Evolutionary conservation across 2,888 invertebrate genomes (phyloP), one percentile per base, ranked within the genome.

Genomic region (Adelognathus sp.): DNA sequence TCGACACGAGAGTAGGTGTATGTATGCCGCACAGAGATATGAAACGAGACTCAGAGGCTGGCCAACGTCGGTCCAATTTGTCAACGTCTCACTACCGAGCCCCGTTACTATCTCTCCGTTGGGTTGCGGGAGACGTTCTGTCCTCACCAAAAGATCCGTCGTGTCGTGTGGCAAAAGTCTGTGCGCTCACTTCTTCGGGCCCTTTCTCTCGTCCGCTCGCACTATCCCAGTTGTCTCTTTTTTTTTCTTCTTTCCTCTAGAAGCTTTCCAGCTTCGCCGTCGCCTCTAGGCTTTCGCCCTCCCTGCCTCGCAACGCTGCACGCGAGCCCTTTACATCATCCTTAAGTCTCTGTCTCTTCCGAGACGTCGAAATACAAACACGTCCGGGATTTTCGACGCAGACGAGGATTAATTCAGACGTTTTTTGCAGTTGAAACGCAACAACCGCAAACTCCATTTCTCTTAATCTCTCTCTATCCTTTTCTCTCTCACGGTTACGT

Each of bases 251-350:
- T 69, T 18, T 39, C 18, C 24, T 52, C 46, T 27, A n/a, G n/a
- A 52, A 66, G 50, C 50, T 54, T 64, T 33, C 21, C 64, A 50
- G 11, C 11, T 58, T 66, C 33, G 24, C 56, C 14, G 64, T 56
- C 52, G 44, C 36, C 66, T 7, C 36, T 3, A 33, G 52, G 74
- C 54, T 79, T 46, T 52, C 66, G 27, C 27, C 46, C 54, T 33
- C 70, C 44, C 63, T 54, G 60, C 27, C n/a, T n/a, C 69, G 50
- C 14, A 60, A 74, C 56, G 67, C 76, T n/a, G n/a, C 79, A 81
- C 79, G 81, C 67, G 56, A 64, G 46, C 66, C 73, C 76, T 76
- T 80, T 80, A 77, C 67, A 81, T 81, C 81, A 81, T 80, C 71
- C 80, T 80, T 77, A 71, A 81, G 77, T 75, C 75, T 70, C n/a